These are phyloP conservation scores for Thunnus maccoyii DNA, from an alignment of 2,113 vertebrate species.

Conservation along the genomic window DNA sequence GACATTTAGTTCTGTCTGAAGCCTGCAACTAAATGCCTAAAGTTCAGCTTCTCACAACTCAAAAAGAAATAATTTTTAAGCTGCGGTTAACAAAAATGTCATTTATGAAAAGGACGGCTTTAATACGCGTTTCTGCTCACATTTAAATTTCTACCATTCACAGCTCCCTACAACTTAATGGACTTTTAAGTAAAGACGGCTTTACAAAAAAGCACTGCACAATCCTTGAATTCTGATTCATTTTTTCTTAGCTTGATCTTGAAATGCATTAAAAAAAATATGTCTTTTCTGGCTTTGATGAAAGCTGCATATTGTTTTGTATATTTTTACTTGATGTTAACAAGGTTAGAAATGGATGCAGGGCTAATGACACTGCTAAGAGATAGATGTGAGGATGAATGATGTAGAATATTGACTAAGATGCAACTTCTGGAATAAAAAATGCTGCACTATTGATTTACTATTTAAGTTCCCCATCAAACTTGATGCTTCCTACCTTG, in stretches of 20 bases:
- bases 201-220: constrained; percentile 6
- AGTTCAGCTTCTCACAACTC: constrained; percentile 65
- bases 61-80: constrained; percentile 74
- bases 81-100: constrained; percentile 75
- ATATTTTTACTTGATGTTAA: constrained; percentile 40
- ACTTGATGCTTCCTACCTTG: constrained; percentile 67
- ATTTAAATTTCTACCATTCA: constrained; percentile 65
- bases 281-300: constrained; percentile 27
- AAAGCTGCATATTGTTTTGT: constrained; percentile 24
- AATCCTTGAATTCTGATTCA: constrained; percentile 44
- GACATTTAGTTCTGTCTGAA: constrained; percentile 74
- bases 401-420: constrained; percentile 66
- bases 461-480: constrained; percentile 70
- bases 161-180: constrained; percentile 61
- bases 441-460: constrained; percentile 72
- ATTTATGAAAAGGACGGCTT: constrained; percentile 72
- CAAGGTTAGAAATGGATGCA: constrained; percentile 35
- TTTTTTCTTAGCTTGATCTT: constrained; percentile 34
- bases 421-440: constrained; percentile 69
- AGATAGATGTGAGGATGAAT: constrained; percentile 62
- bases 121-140: constrained; percentile 69
- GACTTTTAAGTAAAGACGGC: constrained; percentile 67
- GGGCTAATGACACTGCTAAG: constrained; percentile 26
- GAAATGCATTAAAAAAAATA: constrained; percentile 26
- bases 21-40: constrained; percentile 60